Evolutionary conservation across 2,888 invertebrate genomes (phyloP).

Genomic region (Cyaniris semiargus): DNA sequence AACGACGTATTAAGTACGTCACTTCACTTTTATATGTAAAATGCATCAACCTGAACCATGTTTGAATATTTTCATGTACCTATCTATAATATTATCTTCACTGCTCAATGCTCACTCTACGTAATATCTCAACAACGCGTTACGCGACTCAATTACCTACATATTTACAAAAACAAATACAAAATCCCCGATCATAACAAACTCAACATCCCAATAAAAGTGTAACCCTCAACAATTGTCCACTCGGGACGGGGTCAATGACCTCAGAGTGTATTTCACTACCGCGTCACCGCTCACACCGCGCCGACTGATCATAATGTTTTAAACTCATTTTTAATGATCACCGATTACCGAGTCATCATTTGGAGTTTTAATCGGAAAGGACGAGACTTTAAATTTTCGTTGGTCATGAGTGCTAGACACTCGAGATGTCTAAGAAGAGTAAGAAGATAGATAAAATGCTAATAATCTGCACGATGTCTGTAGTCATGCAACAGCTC

Average conservation of each 20-base stretch:
- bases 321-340: constrained; percentile 39
- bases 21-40: no score
- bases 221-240: constrained; percentile 11
- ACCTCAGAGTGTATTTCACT: constrained; percentile 1
- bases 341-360: not conserved
- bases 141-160: not conserved
- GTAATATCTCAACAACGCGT: not conserved
- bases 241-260: constrained; percentile 17
- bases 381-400: no score
- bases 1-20: no score
- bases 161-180: constrained; percentile 17
- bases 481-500: not conserved
- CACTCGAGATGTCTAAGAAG: no score
- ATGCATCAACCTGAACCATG: not conserved
- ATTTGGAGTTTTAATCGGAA: no score
- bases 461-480: not conserved
- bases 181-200: constrained; percentile 1
- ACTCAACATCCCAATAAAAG: not conserved
- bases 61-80: not conserved
- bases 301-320: not conserved
- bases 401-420: no score
- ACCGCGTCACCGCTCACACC: not conserved
- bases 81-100: not conserved
- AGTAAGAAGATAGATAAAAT: not conserved
- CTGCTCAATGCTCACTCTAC: not conserved